phyloP scores from a whole-genome alignment of 2,888 invertebrate genomes.

The Athalia circularis region DNA sequence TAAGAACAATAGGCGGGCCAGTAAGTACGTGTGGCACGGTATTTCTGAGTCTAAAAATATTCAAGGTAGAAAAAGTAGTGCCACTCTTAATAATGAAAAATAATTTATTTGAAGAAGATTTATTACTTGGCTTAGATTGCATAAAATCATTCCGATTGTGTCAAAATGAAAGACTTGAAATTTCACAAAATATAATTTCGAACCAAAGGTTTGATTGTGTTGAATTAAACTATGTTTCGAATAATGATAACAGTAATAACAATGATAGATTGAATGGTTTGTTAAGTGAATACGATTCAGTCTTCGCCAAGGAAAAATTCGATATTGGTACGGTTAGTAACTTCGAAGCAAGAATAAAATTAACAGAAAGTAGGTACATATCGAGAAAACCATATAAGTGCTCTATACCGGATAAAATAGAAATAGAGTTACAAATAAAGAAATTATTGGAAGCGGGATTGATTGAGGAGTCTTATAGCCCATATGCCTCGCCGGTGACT shows the following conservation, averaged over 20 bases:
- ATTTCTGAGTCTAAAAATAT: constrained; percentile 8
- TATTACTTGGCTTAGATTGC: constrained; percentile 45
- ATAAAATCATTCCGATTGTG: constrained; percentile 46
- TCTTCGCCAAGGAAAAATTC: constrained; percentile 39
- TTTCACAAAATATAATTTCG: constrained; percentile 12
- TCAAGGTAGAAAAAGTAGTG: background rate
- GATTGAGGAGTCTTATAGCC: constrained; percentile 26
- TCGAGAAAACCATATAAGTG: constrained; percentile 35
- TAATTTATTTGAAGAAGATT: constrained; percentile 28
- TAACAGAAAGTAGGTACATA: constrained; percentile 43
- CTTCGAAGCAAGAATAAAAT: constrained; percentile 42
- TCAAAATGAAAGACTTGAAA: constrained; percentile 47
- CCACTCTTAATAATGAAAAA: constrained; percentile 22
- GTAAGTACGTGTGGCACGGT: constrained; percentile 39
- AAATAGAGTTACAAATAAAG: constrained; percentile 49
- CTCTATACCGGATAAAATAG: constrained; percentile 42
- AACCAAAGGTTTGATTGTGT: constrained; percentile 9
- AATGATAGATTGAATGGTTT: background rate
- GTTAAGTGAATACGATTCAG: constrained; percentile 36
- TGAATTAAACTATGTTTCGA: constrained; percentile 7
- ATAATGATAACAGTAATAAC: constrained; percentile 6
- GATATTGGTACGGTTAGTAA: constrained; percentile 29
- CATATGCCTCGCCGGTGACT: constrained; percentile 31
- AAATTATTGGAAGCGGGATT: constrained; percentile 41
- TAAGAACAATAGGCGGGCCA: constrained; percentile 44